Percentiles rank a stretch among this genome's conserved stretches.
Evolutionary conservation across 2,113 vertebrate genomes (phyloP).

Genomic region (Pollachius pollachius): DNA sequence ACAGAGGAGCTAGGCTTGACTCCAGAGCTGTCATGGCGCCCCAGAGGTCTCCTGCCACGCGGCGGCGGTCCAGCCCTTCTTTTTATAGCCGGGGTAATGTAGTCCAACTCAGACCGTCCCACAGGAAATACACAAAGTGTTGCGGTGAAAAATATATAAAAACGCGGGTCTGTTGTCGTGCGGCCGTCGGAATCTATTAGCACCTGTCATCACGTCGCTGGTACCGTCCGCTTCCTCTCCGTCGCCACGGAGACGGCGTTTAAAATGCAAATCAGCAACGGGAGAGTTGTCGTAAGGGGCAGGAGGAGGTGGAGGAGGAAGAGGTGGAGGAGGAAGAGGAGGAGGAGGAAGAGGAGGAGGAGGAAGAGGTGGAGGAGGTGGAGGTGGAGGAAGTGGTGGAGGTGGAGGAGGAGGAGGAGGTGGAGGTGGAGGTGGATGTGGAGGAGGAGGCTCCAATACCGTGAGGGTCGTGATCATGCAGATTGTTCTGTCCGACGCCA

Average conservation of each 20-base stretch:
- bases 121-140: conserved; percentile 66
- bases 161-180: conserved; percentile 53
- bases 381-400: not conserved
- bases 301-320: no score
- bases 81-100: no score
- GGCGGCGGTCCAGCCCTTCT: no score
- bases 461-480: conserved; percentile 56
- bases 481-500: conserved; percentile 39
- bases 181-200: conserved; percentile 65
- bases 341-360: not conserved
- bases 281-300: conserved; percentile 42
- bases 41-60: no score
- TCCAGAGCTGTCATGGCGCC: no score
- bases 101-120: conserved; percentile 22
- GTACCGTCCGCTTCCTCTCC: conserved; percentile 59
- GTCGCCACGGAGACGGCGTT: conserved; percentile 37
- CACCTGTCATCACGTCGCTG: conserved; percentile 70
- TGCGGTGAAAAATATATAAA: conserved; percentile 50
- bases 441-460: not conserved
- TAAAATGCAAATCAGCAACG: conserved; percentile 46
- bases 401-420: no score
- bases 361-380: not conserved
- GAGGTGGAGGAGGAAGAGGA: no score
- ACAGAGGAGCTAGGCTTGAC: no score
- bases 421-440: no score